phyloP scores from a whole-genome alignment of 2,888 invertebrate genomes.

The Drosophila mercatorum region DNA sequence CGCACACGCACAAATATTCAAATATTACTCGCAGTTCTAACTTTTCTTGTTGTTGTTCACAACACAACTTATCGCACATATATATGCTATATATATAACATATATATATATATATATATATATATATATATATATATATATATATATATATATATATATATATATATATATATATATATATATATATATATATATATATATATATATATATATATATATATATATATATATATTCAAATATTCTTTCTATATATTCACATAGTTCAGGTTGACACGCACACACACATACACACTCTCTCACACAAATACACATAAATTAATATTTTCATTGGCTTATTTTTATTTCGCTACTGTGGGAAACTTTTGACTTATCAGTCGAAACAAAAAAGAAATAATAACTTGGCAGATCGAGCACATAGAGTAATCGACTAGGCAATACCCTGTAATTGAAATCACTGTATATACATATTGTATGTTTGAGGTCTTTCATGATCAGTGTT shows the following conservation, averaged over 20 bases:
- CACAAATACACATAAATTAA: background rate
- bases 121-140: background rate
- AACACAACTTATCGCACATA: slow-evolving; percentile 22
- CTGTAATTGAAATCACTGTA: background rate
- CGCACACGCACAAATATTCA: background rate
- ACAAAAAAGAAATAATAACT: slow-evolving; percentile 9
- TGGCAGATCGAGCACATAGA: background rate
- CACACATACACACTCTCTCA: background rate
- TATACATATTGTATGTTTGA: background rate
- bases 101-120: background rate
- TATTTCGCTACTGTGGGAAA: slow-evolving; percentile 45
- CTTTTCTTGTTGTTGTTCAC: background rate
- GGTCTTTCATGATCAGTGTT: background rate
- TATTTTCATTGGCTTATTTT: slow-evolving; percentile 25
- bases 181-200: background rate
- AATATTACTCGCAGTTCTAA: slow-evolving; percentile 4
- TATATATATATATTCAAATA: background rate
- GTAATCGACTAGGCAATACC: background rate
- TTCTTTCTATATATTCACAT: slow-evolving; percentile 1
- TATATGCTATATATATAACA: background rate
- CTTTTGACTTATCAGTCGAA: slow-evolving; percentile 42
- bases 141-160: background rate
- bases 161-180: background rate
- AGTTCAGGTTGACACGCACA: slow-evolving; percentile 6
- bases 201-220: background rate